A percentile compares a stretch with the other conserved stretches of the same genome.
These are phyloP conservation scores for Stichodactyla helianthus DNA, from an alignment of 64 coral and sea anemone species.

Conservation along the genomic window DNA sequence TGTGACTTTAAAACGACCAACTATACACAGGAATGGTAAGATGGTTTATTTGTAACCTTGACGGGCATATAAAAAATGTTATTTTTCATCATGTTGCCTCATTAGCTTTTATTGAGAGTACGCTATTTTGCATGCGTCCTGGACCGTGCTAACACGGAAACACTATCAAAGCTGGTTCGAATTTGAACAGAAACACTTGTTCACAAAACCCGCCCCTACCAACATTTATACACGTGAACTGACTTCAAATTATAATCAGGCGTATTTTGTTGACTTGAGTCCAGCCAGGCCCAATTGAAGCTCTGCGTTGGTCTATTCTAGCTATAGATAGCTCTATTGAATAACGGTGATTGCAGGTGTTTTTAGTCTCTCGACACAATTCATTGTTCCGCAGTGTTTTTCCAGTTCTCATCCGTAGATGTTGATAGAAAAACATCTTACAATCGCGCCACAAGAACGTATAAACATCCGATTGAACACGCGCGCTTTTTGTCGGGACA, in stretches of 20 bases:
- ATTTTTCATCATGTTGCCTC: too few species aligned
- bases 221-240: not conserved
- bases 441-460: not conserved
- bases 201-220: not conserved
- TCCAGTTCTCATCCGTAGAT: not conserved
- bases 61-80: not conserved
- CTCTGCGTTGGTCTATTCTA: not conserved
- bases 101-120: not conserved
- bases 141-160: too few species aligned
- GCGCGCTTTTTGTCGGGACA: not conserved
- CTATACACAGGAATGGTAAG: too few species aligned
- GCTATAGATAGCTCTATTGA: not conserved
- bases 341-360: not conserved
- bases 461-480: not conserved
- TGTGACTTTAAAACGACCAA: too few species aligned
- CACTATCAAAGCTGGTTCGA: too few species aligned
- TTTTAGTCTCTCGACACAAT: not conserved
- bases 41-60: not conserved
- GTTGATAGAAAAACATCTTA: not conserved
- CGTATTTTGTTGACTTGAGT: not conserved
- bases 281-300: not conserved
- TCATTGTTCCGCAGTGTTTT: not conserved
- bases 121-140: not conserved
- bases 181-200: too few species aligned
- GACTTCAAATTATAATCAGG: not conserved